Evolutionary conservation across 2,888 invertebrate species (phyloP).

Genomic region (Pristionchus maxplancki): DNA sequence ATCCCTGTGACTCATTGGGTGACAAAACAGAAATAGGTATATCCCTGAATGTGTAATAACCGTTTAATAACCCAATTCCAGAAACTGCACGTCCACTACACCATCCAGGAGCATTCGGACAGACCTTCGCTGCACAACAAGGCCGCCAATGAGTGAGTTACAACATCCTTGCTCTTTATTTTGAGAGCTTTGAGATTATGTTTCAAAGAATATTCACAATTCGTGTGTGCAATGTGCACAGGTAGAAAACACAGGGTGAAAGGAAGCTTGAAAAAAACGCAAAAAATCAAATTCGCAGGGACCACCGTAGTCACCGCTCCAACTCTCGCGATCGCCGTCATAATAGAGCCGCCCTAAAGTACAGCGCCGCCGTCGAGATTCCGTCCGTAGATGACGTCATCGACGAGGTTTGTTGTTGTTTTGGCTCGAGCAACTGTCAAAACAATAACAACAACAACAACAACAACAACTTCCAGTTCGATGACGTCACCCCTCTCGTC

Average conservation of each 20-base stretch:
- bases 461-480: no score
- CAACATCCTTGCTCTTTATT: neutral
- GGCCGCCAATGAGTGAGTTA: neutral
- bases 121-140: neutral
- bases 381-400: neutral
- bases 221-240: no score
- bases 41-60: neutral
- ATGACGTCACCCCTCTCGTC: neutral
- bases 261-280: neutral
- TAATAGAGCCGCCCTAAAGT: neutral
- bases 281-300: neutral
- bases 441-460: no score
- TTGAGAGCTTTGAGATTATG: neutral
- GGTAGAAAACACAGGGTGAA: no score
- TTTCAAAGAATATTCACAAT: neutral
- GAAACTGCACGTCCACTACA: slow-evolving; percentile 29
- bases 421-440: neutral
- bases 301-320: neutral
- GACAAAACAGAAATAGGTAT: no score
- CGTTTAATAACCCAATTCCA: neutral
- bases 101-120: neutral
- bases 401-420: neutral
- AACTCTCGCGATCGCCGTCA: neutral
- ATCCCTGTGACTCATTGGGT: no score
- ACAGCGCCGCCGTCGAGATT: neutral